phyloP scores from a whole-genome alignment of 2,888 invertebrate genomes.

The Sphaeridia pumilis region DNA sequence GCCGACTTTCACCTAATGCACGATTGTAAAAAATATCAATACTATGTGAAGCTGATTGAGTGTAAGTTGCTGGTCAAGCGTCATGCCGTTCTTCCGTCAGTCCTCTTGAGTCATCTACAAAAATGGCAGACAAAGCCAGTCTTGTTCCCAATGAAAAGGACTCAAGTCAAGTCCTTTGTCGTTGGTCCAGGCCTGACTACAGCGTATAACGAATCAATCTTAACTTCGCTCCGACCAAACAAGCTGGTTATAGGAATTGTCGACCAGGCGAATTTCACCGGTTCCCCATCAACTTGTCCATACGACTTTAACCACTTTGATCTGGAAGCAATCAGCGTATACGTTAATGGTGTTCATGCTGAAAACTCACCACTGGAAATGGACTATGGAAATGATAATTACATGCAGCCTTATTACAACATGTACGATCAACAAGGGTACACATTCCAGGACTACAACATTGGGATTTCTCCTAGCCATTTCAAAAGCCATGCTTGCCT shows the following conservation, averaged over 20 bases:
- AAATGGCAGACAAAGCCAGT: background rate
- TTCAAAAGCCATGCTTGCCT: background rate
- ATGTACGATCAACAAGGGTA: background rate
- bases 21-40: background rate
- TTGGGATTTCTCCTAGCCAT: background rate
- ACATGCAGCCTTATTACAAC: background rate
- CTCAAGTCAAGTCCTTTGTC: background rate
- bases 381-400: background rate
- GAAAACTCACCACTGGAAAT: background rate
- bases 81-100: background rate
- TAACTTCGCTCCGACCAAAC: background rate
- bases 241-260: background rate
- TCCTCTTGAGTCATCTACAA: background rate
- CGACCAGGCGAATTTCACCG: background rate
- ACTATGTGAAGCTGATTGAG: background rate
- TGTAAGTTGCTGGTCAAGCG: background rate
- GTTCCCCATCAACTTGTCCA: background rate
- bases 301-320: background rate
- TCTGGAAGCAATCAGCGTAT: background rate
- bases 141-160: background rate
- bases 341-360: background rate
- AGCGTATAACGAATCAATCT: background rate
- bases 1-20: background rate
- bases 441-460: background rate
- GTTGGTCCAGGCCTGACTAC: background rate